These are phyloP conservation scores for Tipula vernalis DNA, from an alignment of 2,888 invertebrate species.

Conservation along the genomic window DNA sequence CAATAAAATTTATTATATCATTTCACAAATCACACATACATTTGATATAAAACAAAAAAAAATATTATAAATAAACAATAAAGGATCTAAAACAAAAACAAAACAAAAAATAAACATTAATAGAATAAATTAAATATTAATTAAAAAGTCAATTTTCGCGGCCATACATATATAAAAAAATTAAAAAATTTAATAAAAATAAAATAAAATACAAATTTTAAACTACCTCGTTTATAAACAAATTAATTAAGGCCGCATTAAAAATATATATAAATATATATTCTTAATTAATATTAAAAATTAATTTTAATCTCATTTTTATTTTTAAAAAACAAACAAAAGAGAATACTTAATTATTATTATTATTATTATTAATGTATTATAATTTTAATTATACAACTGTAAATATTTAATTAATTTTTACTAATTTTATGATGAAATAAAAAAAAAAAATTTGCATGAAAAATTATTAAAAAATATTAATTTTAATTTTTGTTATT, in stretches of 20 bases:
- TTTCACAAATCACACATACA: background rate
- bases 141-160: background rate
- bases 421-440: background rate
- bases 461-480: background rate
- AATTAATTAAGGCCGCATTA: slow-evolving; percentile 4
- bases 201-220: background rate
- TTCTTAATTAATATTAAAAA: background rate
- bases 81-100: background rate
- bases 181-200: background rate
- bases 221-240: slow-evolving; percentile 4
- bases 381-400: background rate
- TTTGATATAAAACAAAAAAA: background rate
- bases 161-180: background rate
- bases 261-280: background rate
- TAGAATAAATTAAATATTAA: background rate
- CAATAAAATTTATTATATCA: background rate
- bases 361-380: background rate
- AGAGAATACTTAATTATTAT: background rate
- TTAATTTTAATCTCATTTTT: background rate
- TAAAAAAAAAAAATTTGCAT: background rate
- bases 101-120: background rate
- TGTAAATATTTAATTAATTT: slow-evolving; percentile 4
- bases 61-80: background rate
- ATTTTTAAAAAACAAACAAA: background rate
- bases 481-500: background rate